Percentiles rank a stretch among this genome's conserved stretches.
Evolutionary conservation across 2,797 vertebrate genomes (phyloP).

Genomic region (Schizopygopsis malacanthus): DNA sequence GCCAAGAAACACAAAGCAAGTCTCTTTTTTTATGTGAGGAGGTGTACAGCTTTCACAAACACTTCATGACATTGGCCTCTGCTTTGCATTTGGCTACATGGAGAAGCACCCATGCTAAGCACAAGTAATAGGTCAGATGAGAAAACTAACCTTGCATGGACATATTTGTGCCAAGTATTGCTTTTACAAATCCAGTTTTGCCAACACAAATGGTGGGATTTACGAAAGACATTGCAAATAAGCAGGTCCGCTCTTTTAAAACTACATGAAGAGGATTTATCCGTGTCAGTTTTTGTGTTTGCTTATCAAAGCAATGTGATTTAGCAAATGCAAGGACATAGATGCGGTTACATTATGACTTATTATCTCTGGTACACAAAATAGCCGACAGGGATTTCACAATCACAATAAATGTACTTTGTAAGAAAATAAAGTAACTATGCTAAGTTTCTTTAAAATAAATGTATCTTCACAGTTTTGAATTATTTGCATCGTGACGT

Average conservation of each 20-base stretch:
- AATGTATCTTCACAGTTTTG: constrained; percentile 64
- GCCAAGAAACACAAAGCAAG: constrained; percentile 59
- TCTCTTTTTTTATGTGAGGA: constrained; percentile 41
- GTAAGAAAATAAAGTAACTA: constrained; percentile 66
- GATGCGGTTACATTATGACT: constrained; percentile 29
- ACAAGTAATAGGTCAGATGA: constrained; percentile 10
- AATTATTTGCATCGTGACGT: constrained; percentile 64
- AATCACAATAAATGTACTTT: constrained; percentile 55
- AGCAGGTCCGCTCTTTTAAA: not conserved
- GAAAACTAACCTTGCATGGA: constrained; percentile 10
- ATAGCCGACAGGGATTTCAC: constrained; percentile 55
- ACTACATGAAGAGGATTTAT: not conserved
- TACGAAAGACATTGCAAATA: not conserved
- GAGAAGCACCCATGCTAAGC: constrained; percentile 29
- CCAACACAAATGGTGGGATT: constrained; percentile 12
- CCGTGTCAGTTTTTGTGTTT: constrained; percentile 11
- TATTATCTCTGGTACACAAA: constrained; percentile 45
- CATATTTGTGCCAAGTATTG: constrained; percentile 35
- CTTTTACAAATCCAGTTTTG: constrained; percentile 17
- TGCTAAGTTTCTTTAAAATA: constrained; percentile 61
- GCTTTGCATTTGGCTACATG: constrained; percentile 50
- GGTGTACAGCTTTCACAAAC: constrained; percentile 45
- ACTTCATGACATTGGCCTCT: constrained; percentile 48
- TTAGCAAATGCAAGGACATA: constrained; percentile 31
- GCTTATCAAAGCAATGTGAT: constrained; percentile 14